These are phyloP conservation scores for Nomia melanderi DNA, from an alignment of 1,140 invertebrate species.

Conservation along the genomic window DNA sequence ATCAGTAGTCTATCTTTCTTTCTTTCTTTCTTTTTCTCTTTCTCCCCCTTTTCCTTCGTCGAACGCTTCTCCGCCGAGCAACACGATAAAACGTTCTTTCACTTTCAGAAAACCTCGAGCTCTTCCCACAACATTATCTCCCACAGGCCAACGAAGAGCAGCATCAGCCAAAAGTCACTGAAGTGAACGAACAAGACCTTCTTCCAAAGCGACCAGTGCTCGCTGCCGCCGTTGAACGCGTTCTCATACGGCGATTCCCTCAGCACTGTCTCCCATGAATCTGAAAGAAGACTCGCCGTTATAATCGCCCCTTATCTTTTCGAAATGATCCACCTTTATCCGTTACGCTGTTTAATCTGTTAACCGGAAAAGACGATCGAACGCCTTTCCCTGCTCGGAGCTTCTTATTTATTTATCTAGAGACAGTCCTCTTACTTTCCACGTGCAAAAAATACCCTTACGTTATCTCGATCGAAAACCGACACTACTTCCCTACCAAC, in stretches of 20 bases:
- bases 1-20: neutral
- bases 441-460: too few relatives aligned
- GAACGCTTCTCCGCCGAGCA: neutral
- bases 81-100: neutral
- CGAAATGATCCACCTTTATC: neutral
- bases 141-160: neutral
- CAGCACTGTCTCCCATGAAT: neutral
- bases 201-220: neutral
- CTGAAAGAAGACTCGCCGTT: neutral
- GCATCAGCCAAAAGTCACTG: slow-evolving; percentile 7
- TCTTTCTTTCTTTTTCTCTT: neutral
- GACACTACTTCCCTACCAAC: too few relatives aligned
- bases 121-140: neutral
- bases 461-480: too few relatives aligned
- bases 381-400: too few relatives aligned
- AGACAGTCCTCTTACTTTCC: too few relatives aligned
- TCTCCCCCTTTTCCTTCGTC: neutral
- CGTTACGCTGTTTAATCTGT: too few relatives aligned
- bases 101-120: neutral
- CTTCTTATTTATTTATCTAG: too few relatives aligned
- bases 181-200: neutral
- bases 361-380: too few relatives aligned
- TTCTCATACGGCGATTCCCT: neutral
- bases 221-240: too few relatives aligned
- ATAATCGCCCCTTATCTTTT: neutral